Conservation (phyloP, 2,113 vertebrate genomes). For the Thinocorus orbignyianus region DNA sequence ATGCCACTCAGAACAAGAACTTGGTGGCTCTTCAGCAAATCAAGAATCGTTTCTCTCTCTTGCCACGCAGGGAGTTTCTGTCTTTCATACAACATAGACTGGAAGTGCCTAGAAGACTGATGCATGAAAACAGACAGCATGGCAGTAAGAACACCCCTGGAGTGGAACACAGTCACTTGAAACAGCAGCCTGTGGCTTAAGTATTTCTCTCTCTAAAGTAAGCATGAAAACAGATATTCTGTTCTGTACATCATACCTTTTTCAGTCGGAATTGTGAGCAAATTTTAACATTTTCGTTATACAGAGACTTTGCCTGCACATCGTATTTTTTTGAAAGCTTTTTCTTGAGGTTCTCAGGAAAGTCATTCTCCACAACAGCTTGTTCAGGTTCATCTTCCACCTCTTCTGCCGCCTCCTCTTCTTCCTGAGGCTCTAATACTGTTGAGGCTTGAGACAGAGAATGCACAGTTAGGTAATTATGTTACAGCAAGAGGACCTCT, state of each 20-base stretch:
- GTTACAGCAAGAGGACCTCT: background rate
- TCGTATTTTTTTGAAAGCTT: conserved; percentile 81
- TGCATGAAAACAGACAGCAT: background rate
- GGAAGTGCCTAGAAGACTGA: conserved; percentile 87
- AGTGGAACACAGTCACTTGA: background rate
- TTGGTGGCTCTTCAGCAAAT: conserved; percentile 80
- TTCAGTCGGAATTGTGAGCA: conserved; percentile 84
- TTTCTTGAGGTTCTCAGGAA: conserved; percentile 84
- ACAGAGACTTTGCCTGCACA: conserved; percentile 72
- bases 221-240: background rate
- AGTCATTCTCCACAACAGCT: conserved; percentile 77
- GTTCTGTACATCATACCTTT: conserved; percentile 72
- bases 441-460: conserved; percentile 57
- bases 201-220: background rate
- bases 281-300: conserved; percentile 86
- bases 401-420: conserved; percentile 45
- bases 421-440: conserved; percentile 56
- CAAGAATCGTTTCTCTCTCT: conserved; percentile 85
- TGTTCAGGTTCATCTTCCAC: conserved; percentile 71
- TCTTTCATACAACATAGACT: conserved; percentile 88
- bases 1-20: conserved; percentile 96
- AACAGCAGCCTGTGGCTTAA: background rate
- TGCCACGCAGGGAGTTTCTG: conserved; percentile 92
- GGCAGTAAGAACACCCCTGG: background rate
- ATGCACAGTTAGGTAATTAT: background rate